Percentiles rank a stretch among this genome's conserved stretches.
These are phyloP conservation scores for Ormyrus labotus DNA, from an alignment of 2,888 invertebrate species.

Conservation along the genomic window DNA sequence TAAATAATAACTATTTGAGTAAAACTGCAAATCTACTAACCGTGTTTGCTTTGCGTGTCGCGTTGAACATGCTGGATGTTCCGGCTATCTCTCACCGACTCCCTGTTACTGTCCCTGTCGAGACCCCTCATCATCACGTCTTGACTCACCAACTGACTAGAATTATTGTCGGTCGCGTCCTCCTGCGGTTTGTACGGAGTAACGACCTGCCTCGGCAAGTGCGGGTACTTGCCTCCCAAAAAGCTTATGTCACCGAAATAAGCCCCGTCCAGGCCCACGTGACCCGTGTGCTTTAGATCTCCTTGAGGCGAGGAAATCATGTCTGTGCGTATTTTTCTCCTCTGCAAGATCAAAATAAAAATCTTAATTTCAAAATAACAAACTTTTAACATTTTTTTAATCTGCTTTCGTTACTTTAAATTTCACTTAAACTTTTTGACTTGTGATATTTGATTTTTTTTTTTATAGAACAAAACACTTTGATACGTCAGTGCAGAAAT, in stretches of 20 bases:
- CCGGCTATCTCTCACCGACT: constrained; percentile 67
- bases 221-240: constrained; percentile 84
- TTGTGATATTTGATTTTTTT: no score
- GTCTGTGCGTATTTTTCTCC: constrained; percentile 86
- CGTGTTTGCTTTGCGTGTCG: constrained; percentile 70
- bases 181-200: constrained; percentile 93
- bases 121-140: constrained; percentile 49
- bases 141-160: constrained; percentile 66
- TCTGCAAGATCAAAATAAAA: constrained; percentile 57
- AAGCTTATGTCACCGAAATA: constrained; percentile 96
- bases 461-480: no score
- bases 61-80: constrained; percentile 63
- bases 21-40: constrained; percentile 57
- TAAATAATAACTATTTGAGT: neutral
- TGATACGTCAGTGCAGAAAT: no score
- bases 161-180: constrained; percentile 77
- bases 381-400: neutral
- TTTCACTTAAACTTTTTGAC: neutral
- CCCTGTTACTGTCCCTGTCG: constrained; percentile 61
- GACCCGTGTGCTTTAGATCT: constrained; percentile 96
- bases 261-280: constrained; percentile 97
- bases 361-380: no score
- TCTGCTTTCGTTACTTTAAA: neutral
- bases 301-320: constrained; percentile 99
- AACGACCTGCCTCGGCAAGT: constrained; percentile 92